Percentiles rank a stretch among this genome's conserved stretches.
These are phyloP conservation scores for Volucella inflata DNA, from an alignment of 2,888 invertebrate species.

Conservation along the genomic window DNA sequence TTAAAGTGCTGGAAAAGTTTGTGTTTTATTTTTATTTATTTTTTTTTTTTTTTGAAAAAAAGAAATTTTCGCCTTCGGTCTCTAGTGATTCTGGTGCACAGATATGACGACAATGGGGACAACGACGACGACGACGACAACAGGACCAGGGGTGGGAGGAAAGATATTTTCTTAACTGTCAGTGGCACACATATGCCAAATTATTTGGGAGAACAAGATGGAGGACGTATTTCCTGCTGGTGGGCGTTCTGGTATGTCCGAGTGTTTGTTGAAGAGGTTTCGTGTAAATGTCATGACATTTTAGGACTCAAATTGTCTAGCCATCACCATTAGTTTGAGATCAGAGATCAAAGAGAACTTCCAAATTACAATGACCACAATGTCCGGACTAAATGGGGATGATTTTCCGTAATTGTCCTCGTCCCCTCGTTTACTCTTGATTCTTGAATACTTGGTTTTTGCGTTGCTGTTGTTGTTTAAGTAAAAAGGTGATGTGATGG, in stretches of 20 bases:
- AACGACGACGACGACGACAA: too few relatives aligned
- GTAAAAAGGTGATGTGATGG: not conserved
- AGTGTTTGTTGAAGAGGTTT: conserved; percentile 41
- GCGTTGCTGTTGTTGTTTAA: not conserved
- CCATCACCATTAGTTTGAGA: conserved; percentile 59
- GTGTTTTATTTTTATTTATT: conserved; percentile 35
- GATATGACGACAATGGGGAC: not conserved
- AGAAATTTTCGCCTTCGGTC: too few relatives aligned
- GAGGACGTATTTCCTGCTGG: conserved; percentile 24
- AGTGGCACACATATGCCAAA: conserved; percentile 65
- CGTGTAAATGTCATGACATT: conserved; percentile 56
- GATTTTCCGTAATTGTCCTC: conserved; percentile 42
- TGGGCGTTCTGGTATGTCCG: not conserved
- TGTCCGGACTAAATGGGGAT: conserved; percentile 37
- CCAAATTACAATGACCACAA: conserved; percentile 68
- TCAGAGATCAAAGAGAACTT: conserved; percentile 66
- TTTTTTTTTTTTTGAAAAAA: not conserved
- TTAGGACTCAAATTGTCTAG: conserved; percentile 57
- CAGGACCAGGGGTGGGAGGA: not conserved
- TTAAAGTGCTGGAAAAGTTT: conserved; percentile 63
- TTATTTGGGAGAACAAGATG: conserved; percentile 50
- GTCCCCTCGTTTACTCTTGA: conserved; percentile 17
- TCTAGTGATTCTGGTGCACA: conserved; percentile 10
- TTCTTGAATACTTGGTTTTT: conserved; percentile 1
- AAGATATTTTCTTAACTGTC: conserved; percentile 69